Conservation (phyloP, 2,888 invertebrate species). For the Halictus quadricinctus region DNA sequence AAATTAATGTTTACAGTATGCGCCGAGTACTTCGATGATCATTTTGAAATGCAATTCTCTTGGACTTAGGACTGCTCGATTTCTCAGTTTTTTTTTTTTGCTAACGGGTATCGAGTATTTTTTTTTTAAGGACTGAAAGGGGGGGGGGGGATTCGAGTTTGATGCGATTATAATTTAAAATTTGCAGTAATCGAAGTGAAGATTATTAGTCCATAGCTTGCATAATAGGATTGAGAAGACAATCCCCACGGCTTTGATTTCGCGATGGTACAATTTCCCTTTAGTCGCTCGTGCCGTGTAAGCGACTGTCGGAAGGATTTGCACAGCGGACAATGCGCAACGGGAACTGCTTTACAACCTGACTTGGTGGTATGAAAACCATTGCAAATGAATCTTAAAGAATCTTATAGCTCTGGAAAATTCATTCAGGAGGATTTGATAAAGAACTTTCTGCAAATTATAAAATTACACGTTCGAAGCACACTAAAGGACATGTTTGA, state of each 20-base stretch:
- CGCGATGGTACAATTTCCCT: background rate
- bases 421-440: background rate
- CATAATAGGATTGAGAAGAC: conserved; percentile 4
- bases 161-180: background rate
- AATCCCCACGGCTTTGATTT: background rate
- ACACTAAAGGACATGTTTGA: too few species aligned
- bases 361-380: background rate
- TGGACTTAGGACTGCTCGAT: too few species aligned
- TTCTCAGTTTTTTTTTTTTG: too few species aligned
- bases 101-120: background rate
- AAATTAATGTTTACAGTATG: too few species aligned
- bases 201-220: background rate
- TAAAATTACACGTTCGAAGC: too few species aligned
- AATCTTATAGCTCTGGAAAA: background rate
- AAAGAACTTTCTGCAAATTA: background rate
- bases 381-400: background rate
- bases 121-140: background rate
- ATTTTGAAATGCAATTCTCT: too few species aligned
- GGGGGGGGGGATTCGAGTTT: background rate
- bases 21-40: too few species aligned
- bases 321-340: background rate
- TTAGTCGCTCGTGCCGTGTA: background rate
- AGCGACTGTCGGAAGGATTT: background rate
- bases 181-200: background rate
- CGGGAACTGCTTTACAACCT: background rate